Conservation (phyloP, 2,888 invertebrate genomes). For the Cylindroiulus punctatus region DNA sequence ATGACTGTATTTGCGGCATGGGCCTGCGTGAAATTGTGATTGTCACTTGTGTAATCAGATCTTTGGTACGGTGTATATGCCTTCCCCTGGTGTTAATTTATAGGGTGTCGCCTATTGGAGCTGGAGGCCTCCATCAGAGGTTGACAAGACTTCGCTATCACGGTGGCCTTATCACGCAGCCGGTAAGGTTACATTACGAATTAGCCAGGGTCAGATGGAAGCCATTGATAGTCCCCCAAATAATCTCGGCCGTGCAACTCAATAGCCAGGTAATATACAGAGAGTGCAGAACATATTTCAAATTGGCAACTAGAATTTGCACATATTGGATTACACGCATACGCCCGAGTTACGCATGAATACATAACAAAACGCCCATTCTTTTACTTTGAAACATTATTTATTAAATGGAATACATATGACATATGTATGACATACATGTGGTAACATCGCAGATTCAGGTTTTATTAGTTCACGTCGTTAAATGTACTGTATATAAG, state of each 20-base stretch:
- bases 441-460: no score
- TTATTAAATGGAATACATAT: no score
- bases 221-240: not conserved
- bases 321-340: no score
- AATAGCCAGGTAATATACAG: not conserved
- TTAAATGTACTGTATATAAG: no score
- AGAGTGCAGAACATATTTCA: not conserved
- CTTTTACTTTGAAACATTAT: no score
- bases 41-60: conserved; percentile 23
- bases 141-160: conserved; percentile 11
- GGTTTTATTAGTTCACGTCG: no score
- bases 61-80: not conserved
- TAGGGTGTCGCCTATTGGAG: not conserved
- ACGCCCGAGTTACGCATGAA: no score
- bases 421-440: no score
- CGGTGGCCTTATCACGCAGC: not conserved
- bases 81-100: conserved; percentile 10
- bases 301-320: not conserved
- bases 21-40: not conserved
- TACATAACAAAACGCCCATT: no score
- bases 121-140: not conserved
- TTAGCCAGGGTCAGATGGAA: not conserved
- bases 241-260: not conserved
- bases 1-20: not conserved
- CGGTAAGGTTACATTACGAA: conserved; percentile 12